Percentiles rank a stretch among this genome's conserved stretches.
phyloP scores from a whole-genome alignment of 1,140 invertebrate species.

The Apis cerana region DNA sequence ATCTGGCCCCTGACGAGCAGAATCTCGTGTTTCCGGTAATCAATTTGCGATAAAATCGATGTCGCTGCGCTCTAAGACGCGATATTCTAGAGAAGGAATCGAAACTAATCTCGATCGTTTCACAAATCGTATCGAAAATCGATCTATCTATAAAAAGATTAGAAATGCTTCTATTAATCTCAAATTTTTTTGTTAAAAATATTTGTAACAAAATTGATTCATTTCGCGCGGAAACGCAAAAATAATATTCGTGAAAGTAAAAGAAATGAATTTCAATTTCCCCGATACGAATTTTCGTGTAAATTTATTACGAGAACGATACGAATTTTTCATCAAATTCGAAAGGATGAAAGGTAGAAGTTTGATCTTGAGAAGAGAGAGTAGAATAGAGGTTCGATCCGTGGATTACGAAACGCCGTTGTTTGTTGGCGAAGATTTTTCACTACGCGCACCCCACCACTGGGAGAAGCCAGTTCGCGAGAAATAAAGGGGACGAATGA shows the following conservation, averaged over 20 bases:
- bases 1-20: background rate
- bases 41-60: constrained; percentile 16
- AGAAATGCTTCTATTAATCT: background rate
- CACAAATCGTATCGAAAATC: background rate
- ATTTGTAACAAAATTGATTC: too few relatives aligned
- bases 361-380: background rate
- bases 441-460: too few relatives aligned
- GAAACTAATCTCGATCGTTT: background rate
- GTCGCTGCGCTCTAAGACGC: too few relatives aligned
- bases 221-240: too few relatives aligned
- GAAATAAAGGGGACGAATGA: background rate
- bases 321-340: background rate
- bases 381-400: too few relatives aligned
- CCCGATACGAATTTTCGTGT: background rate
- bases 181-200: too few relatives aligned
- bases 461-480: constrained; percentile 6
- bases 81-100: constrained; percentile 10
- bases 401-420: background rate
- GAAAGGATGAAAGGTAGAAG: background rate
- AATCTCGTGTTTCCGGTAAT: constrained; percentile 27
- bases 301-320: background rate
- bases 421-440: background rate
- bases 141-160: background rate
- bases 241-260: background rate
- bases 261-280: background rate